These are phyloP conservation scores for Lipophrys pholis DNA, from an alignment of 2,113 vertebrate species.

Conservation along the genomic window DNA sequence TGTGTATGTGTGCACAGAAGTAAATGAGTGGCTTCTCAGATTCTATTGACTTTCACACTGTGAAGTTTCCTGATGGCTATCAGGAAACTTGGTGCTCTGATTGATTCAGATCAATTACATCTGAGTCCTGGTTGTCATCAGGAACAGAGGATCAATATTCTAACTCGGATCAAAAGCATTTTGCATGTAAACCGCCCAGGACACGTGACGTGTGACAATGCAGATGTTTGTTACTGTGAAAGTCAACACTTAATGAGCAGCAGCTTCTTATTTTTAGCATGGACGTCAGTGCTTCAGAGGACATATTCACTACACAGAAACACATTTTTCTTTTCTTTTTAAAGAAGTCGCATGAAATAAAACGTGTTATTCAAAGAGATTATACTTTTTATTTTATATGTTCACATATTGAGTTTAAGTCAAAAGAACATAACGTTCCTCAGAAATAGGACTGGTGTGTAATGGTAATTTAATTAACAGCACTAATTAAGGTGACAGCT, in stretches of 20 bases:
- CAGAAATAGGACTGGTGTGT: neutral
- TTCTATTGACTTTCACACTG: conserved; percentile 49
- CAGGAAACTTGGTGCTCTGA: conserved; percentile 61
- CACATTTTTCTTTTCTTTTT: neutral
- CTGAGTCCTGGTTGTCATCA: conserved; percentile 64
- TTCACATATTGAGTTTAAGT: conserved; percentile 22
- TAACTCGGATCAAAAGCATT: conserved; percentile 43
- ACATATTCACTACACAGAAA: neutral
- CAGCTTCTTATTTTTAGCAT: conserved; percentile 6
- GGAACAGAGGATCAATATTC: conserved; percentile 58
- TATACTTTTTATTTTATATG: neutral
- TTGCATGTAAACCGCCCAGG: conserved; percentile 28
- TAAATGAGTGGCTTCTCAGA: conserved; percentile 41
- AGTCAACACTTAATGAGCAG: conserved; percentile 2
- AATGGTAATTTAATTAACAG: conserved; percentile 38
- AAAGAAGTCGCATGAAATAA: neutral
- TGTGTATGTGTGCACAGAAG: conserved; percentile 29
- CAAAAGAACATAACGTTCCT: neutral
- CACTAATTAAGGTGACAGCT: conserved; percentile 21
- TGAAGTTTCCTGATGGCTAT: conserved; percentile 57
- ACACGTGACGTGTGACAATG: conserved; percentile 22
- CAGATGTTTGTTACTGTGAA: conserved; percentile 18
- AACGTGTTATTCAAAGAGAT: neutral
- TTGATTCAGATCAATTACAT: conserved; percentile 70
- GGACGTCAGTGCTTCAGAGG: neutral